Conservation (phyloP, 53 echinoderm and acorn worm genomes). For the Paracentrotus lividus region DNA sequence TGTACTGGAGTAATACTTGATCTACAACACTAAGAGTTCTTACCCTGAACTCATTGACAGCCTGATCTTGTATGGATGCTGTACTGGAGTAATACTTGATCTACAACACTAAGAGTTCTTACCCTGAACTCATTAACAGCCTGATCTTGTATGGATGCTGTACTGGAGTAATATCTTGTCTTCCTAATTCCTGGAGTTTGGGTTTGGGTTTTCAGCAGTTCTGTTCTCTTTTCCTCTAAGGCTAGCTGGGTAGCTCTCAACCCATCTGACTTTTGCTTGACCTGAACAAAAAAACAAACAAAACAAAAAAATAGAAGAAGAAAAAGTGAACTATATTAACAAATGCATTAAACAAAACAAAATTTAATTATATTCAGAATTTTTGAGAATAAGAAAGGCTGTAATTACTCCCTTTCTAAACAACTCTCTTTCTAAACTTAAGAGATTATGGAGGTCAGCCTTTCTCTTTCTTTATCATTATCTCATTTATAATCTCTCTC, state of each 20-base stretch:
- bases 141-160: constrained; percentile 96
- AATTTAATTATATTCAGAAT: too few species aligned
- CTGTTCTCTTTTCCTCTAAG: constrained; percentile 94
- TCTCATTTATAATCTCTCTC: too few species aligned
- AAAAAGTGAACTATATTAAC: too few species aligned
- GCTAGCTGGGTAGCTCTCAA: constrained; percentile 83
- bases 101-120: constrained; percentile 31
- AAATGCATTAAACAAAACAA: too few species aligned
- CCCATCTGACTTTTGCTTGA: constrained; percentile 89
- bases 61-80: constrained; percentile 96
- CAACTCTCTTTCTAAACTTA: too few species aligned
- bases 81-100: constrained; percentile 99
- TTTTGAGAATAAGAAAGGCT: too few species aligned
- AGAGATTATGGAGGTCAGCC: too few species aligned
- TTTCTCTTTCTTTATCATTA: too few species aligned
- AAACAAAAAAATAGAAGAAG: neutral
- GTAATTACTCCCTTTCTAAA: too few species aligned
- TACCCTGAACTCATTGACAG: constrained; percentile 91
- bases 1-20: constrained; percentile 98
- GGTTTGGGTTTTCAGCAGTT: constrained; percentile 85
- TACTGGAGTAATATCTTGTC: constrained; percentile 93
- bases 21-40: too few species aligned
- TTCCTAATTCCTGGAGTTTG: constrained; percentile 83
- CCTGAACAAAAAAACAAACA: constrained; percentile 68
- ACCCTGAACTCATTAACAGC: constrained; percentile 93